Percentiles rank a stretch among this genome's conserved stretches.
Conservation (phyloP, 2,888 invertebrate genomes). For the Drosophila ustulata region DNA sequence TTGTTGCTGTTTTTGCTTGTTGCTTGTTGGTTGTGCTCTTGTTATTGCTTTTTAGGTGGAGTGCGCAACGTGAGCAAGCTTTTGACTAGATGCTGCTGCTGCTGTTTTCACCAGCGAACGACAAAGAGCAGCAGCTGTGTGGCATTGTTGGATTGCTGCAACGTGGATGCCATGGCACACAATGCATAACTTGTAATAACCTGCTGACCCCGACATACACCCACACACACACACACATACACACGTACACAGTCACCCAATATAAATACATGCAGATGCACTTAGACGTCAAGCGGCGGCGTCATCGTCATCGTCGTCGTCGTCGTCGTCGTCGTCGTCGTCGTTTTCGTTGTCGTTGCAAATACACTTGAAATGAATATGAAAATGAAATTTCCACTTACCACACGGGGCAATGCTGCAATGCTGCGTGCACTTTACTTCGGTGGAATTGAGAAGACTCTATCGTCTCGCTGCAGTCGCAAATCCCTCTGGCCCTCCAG, state of each 20-base stretch:
- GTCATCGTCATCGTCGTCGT: slow-evolving; percentile 37
- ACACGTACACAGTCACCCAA: slow-evolving; percentile 2
- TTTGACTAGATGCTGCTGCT: slow-evolving; percentile 11
- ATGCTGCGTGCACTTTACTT: slow-evolving; percentile 31
- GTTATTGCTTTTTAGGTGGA: not conserved
- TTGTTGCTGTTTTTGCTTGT: slow-evolving; percentile 29
- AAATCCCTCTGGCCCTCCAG: slow-evolving; percentile 13
- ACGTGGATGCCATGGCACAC: slow-evolving; percentile 16
- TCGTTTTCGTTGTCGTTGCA: slow-evolving; percentile 36
- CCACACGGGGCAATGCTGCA: slow-evolving; percentile 53
- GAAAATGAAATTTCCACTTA: slow-evolving; percentile 73
- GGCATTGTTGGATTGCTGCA: slow-evolving; percentile 7
- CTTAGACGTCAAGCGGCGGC: slow-evolving; percentile 53
- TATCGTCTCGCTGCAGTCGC: not conserved
- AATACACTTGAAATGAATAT: slow-evolving; percentile 56
- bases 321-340: slow-evolving; percentile 32
- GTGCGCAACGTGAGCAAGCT: slow-evolving; percentile 46
- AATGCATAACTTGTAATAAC: slow-evolving; percentile 74
- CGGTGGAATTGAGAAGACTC: slow-evolving; percentile 35
- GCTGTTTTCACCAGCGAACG: slow-evolving; percentile 13
- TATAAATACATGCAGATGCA: slow-evolving; percentile 43
- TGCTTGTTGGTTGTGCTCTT: slow-evolving; percentile 11
- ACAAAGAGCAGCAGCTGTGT: slow-evolving; percentile 30
- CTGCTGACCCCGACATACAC: slow-evolving; percentile 56
- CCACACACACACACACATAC: not conserved